phyloP scores from a whole-genome alignment of 2,888 invertebrate species.

The Pherbina coryleti region DNA sequence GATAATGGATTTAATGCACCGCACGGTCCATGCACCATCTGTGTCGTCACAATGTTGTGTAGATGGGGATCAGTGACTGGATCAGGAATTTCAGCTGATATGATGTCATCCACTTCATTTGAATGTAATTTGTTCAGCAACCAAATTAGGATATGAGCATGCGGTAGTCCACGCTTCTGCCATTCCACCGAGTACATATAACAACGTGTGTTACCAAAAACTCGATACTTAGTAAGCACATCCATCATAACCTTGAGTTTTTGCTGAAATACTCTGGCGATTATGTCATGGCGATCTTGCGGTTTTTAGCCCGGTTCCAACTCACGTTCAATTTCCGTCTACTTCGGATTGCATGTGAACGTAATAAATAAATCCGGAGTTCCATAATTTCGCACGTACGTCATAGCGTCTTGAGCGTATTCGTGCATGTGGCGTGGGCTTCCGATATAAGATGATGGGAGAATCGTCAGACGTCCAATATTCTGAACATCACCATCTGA shows the following conservation, averaged over 20 bases:
- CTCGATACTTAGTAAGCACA: not conserved
- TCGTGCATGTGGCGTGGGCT: no score
- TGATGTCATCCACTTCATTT: slow-evolving; percentile 51
- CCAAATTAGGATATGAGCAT: slow-evolving; percentile 55
- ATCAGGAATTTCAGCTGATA: slow-evolving; percentile 48
- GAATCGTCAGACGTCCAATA: no score
- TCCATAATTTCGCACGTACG: no score
- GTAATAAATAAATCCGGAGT: no score
- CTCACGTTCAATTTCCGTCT: no score
- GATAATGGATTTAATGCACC: not conserved
- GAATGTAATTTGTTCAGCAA: slow-evolving; percentile 51
- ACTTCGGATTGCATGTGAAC: no score
- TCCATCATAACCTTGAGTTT: not conserved
- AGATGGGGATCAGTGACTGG: not conserved
- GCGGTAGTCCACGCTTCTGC: not conserved
- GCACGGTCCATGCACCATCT: slow-evolving; percentile 31
- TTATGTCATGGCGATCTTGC: no score
- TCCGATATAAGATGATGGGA: no score
- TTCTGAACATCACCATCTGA: no score
- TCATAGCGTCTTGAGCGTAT: no score
- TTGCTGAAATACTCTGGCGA: no score
- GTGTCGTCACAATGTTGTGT: not conserved
- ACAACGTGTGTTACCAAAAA: not conserved
- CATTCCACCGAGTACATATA: not conserved
- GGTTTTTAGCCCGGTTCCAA: no score